Evolutionary conservation across 2,888 invertebrate genomes (phyloP), one percentile per base, ranked within the genome.

Genomic region (Dynastes grantii): DNA sequence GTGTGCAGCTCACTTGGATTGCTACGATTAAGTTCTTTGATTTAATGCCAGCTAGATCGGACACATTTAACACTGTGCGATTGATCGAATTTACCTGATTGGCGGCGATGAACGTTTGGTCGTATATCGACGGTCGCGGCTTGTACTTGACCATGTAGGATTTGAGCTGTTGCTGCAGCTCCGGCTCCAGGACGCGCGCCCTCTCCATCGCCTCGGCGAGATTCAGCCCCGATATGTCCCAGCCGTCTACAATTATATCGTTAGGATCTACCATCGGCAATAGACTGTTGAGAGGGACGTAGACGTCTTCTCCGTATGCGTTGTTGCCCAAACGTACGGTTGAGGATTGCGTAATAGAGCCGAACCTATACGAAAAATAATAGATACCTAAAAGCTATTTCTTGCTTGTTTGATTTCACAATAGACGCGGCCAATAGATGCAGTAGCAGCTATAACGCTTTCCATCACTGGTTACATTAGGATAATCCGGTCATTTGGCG

Each of bases 41-140:
- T 37, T 37, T 37, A 37, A 37, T 1, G 32, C 32, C 5, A 5
- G 32, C 32, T 37, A 37, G 32, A 37, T 37, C 32, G 32, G 2
- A 37, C 32, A 37, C 5, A 37, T 1, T 37, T 37, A 37, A 37
- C 32, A 5, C 32, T 37, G 5, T 37, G 32, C 8, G 11, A 45
- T 45, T 2, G 45, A 45, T 45, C 11, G 45, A 45, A 37, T 37
- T 81, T 85, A 94, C 94, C 91, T 98, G 98, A 90, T 98, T 98
- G 81, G 97, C 95, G n/a, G 98, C 98, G 82, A 98, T 97, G 86
- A 97, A 98, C 86, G 97, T 96, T 0, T 95, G 93, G 86, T 95
- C 93, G 87, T 97, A 98, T 77, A 97, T 93, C 0, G 97, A 95
- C 0, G 96, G 95, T 32, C 95, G 91, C 0, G 98, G 98, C 85